Conservation (phyloP, 2,888 invertebrate species). For the Diaphora mendica region DNA sequence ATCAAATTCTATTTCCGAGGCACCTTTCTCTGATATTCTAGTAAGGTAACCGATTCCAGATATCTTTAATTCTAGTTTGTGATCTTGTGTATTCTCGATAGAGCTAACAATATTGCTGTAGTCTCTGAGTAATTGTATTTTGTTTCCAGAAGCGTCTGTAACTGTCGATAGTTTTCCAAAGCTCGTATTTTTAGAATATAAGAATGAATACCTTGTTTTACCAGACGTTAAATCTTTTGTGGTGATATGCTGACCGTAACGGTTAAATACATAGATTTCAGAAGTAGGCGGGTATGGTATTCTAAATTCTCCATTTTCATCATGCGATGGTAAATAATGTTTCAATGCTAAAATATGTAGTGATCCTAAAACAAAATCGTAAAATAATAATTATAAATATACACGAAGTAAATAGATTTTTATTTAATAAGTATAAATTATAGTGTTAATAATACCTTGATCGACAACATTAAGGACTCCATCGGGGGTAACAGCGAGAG, state of each 20-base stretch:
- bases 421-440: background rate
- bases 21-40: slow-evolving; percentile 94
- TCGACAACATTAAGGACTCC: slow-evolving; percentile 98
- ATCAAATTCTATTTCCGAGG: slow-evolving; percentile 95
- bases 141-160: slow-evolving; percentile 97
- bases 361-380: slow-evolving; percentile 84
- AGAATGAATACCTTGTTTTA: slow-evolving; percentile 96
- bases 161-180: slow-evolving; percentile 97
- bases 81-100: slow-evolving; percentile 97
- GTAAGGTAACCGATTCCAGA: slow-evolving; percentile 97
- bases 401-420: background rate
- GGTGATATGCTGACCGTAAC: slow-evolving; percentile 98
- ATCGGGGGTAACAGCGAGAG: slow-evolving; percentile 97
- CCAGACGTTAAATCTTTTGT: slow-evolving; percentile 98
- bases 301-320: slow-evolving; percentile 96
- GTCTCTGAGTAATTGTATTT: slow-evolving; percentile 96
- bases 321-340: slow-evolving; percentile 94
- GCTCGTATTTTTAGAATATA: slow-evolving; percentile 98
- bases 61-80: slow-evolving; percentile 96
- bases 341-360: slow-evolving; percentile 94
- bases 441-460: slow-evolving; percentile 87
- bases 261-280: slow-evolving; percentile 97
- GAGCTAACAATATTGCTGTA: slow-evolving; percentile 97
- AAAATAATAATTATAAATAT: background rate
- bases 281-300: slow-evolving; percentile 97